Conservation (phyloP, 2,113 vertebrate genomes). For the Caracal caracal region DNA sequence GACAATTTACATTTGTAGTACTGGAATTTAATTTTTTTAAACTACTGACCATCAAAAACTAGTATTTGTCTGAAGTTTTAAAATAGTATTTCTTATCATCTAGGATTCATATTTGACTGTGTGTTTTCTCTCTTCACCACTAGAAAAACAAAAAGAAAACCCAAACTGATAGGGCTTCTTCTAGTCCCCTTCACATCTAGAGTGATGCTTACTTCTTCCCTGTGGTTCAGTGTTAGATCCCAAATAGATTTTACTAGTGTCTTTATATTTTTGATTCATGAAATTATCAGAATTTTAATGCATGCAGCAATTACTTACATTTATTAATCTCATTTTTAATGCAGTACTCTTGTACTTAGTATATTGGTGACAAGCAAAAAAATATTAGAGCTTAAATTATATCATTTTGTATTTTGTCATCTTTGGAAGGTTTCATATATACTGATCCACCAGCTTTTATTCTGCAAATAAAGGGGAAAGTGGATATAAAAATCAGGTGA, state of each 20-base stretch:
- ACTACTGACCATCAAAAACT: background rate
- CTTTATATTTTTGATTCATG: slow-evolving; percentile 46
- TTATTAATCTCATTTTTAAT: slow-evolving; percentile 36
- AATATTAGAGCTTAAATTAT: background rate
- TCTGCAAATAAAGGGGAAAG: background rate
- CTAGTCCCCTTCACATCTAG: background rate
- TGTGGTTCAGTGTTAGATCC: background rate
- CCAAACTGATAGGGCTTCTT: background rate
- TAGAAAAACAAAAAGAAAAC: background rate
- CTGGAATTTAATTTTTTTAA: slow-evolving; percentile 10
- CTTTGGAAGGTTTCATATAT: slow-evolving; percentile 19
- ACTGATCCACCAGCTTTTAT: background rate
- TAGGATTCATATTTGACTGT: background rate
- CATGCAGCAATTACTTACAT: background rate
- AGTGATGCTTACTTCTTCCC: background rate
- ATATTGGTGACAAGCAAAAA: slow-evolving; percentile 21
- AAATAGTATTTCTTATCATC: slow-evolving; percentile 26
- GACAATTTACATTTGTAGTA: slow-evolving; percentile 9
- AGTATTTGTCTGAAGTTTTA: slow-evolving; percentile 1
- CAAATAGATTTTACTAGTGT: background rate
- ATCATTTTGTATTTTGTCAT: background rate
- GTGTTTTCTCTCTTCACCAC: background rate
- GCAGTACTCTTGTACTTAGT: background rate
- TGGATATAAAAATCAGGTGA: background rate
- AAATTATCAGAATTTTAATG: background rate